Conservation (phyloP, 2,888 invertebrate species). For the Muscina levida region DNA sequence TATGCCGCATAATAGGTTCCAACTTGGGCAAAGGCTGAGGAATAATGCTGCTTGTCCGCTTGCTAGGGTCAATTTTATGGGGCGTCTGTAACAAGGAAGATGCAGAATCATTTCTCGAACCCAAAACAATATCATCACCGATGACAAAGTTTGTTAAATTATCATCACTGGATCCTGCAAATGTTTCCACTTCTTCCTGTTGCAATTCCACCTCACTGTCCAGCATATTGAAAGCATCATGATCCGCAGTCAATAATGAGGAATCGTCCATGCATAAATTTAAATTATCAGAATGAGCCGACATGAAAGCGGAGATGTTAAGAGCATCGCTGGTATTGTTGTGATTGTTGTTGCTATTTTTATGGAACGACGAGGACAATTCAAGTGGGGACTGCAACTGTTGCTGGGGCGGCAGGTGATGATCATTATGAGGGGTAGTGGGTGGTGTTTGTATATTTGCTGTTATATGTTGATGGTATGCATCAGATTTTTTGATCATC, state of each 20-base stretch:
- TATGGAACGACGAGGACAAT: not conserved
- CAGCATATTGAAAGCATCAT: conserved; percentile 63
- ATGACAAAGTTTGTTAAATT: conserved; percentile 64
- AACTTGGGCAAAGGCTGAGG: conserved; percentile 10
- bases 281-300: conserved; percentile 53
- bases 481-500: conserved; percentile 49
- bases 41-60: not conserved
- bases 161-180: conserved; percentile 59
- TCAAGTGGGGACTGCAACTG: conserved; percentile 24
- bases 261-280: conserved; percentile 57
- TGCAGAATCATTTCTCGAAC: conserved; percentile 1
- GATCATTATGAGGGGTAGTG: conserved; percentile 42
- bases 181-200: conserved; percentile 67
- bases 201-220: conserved; percentile 68
- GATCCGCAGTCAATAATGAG: conserved; percentile 59
- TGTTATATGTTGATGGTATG: conserved; percentile 34
- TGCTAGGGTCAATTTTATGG: conserved; percentile 17
- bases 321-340: conserved; percentile 47
- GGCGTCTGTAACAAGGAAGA: not conserved
- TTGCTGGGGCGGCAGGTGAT: conserved; percentile 23
- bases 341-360: conserved; percentile 32
- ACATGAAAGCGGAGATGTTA: conserved; percentile 47
- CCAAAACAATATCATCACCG: conserved; percentile 60
- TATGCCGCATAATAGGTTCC: conserved; percentile 10
- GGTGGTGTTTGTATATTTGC: conserved; percentile 13